A percentile compares a stretch with the other conserved stretches of the same genome.
Conservation (phyloP, 2,888 invertebrate genomes). For the Dastarcus helophoroides region DNA sequence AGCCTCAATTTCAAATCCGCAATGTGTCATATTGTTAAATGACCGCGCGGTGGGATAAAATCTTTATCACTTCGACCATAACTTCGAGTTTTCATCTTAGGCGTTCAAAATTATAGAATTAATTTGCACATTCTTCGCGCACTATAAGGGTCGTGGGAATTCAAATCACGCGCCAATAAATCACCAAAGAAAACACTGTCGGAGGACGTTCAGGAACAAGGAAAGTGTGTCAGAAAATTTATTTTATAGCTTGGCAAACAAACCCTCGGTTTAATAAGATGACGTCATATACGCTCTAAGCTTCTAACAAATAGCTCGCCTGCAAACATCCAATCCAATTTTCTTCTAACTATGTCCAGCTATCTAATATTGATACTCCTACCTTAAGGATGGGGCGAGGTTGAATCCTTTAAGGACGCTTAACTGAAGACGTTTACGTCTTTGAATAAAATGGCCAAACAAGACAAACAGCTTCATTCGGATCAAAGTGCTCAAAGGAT, state of each 20-base stretch:
- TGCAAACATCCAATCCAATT: constrained; percentile 24
- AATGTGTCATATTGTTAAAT: too few relatives aligned
- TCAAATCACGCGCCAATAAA: constrained; percentile 32
- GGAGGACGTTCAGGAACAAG: constrained; percentile 25
- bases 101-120: constrained; percentile 23
- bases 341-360: constrained; percentile 21
- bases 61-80: too few relatives aligned
- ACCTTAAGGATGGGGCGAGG: too few relatives aligned
- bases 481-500: too few relatives aligned
- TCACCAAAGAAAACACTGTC: constrained; percentile 29
- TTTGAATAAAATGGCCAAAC: too few relatives aligned
- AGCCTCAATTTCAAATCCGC: too few relatives aligned
- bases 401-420: too few relatives aligned
- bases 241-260: constrained; percentile 32
- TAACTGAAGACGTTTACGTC: too few relatives aligned
- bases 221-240: constrained; percentile 31
- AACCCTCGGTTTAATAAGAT: constrained; percentile 31
- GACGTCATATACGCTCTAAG: constrained; percentile 28
- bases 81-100: too few relatives aligned
- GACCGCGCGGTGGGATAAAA: too few relatives aligned
- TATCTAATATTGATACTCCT: too few relatives aligned
- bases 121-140: constrained; percentile 25
- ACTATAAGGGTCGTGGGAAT: constrained; percentile 20
- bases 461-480: too few relatives aligned
- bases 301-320: constrained; percentile 28